Evolutionary conservation across 2,888 invertebrate species (phyloP).

Genomic region (Ennomos quercinarius): DNA sequence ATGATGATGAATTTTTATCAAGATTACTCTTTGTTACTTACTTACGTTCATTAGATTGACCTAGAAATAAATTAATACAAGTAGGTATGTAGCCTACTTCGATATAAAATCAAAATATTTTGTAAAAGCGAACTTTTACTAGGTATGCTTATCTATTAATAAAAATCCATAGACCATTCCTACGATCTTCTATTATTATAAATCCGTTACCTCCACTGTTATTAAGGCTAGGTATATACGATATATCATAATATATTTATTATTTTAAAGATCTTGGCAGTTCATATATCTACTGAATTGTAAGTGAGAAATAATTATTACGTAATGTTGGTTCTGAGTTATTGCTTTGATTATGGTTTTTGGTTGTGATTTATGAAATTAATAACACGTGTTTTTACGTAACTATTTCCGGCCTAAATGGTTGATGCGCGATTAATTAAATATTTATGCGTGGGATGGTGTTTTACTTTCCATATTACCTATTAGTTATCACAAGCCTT

Average conservation of each 20-base stretch:
- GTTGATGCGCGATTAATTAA: background rate
- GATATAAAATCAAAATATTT: constrained; percentile 18
- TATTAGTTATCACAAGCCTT: too few relatives aligned
- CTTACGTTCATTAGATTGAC: too few relatives aligned
- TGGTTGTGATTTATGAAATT: constrained; percentile 11
- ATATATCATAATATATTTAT: constrained; percentile 16
- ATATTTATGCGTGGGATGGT: too few relatives aligned
- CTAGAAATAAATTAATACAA: too few relatives aligned
- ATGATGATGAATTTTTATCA: too few relatives aligned
- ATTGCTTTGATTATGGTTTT: constrained; percentile 9
- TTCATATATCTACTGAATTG: constrained; percentile 24
- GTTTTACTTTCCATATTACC: too few relatives aligned
- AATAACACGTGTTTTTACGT: background rate
- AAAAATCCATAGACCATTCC: constrained; percentile 29
- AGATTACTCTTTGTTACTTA: too few relatives aligned
- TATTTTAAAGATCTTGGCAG: constrained; percentile 18
- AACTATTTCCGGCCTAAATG: background rate
- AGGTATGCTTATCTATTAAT: constrained; percentile 33
- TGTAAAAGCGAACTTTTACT: constrained; percentile 33
- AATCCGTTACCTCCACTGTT: constrained; percentile 23
- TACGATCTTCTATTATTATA: constrained; percentile 29
- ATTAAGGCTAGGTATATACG: constrained; percentile 11
- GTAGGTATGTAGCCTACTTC: too few relatives aligned
- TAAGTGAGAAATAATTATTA: constrained; percentile 11
- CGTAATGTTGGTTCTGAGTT: constrained; percentile 7